Evolutionary conservation across 2,888 invertebrate species (phyloP), one percentile per base, ranked within the genome.

Genomic region (Acanthosoma haemorrhoidale): DNA sequence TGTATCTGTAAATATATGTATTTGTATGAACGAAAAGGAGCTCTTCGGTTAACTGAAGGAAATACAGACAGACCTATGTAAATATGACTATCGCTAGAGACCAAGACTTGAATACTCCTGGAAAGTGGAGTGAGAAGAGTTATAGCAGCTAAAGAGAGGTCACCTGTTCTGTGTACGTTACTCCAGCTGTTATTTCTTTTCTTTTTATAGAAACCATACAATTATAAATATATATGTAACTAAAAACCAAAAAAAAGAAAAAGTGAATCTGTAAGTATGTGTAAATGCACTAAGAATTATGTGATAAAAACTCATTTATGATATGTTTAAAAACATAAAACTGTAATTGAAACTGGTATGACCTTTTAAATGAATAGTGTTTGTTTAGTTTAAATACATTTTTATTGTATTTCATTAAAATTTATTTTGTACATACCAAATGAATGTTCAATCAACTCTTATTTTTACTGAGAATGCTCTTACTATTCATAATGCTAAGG

Each of bases 1-100:
- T 51, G 16, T 32, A 18, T 38, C 39, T 64, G 64, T 64, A 64
- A 64, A 64, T 64, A 64, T 39, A 64, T 64, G 64, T 64, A 64
- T 64, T 64, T 64, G 64, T 64, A 64, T 31, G 36, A 39, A 39
- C 38, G 29, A 16, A 13, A 25, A 15, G 25, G 29, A 41, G 31
- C 25, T 64, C 41, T 41, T 15, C 25, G n/a, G 25, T 15, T 64
- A 25, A 41, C 29, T 29, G 29, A 41, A 64, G 3, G 29, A 29
- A 25, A 8, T 36, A 31, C 29, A 64, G 39, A 31, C 29, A 64
- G 39, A 31, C 11, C 38, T 64, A 41, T 64, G 64, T 64, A 64
- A 25, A 51, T 41, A 64, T 64, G 41, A 64, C 15, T 21, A 64
- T 64, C 21, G 32, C 36, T 64, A 64, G 64, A 64, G 64, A 64